These are phyloP conservation scores for Salvelinus namaycush DNA, from an alignment of 2,113 vertebrate species.

Conservation along the genomic window DNA sequence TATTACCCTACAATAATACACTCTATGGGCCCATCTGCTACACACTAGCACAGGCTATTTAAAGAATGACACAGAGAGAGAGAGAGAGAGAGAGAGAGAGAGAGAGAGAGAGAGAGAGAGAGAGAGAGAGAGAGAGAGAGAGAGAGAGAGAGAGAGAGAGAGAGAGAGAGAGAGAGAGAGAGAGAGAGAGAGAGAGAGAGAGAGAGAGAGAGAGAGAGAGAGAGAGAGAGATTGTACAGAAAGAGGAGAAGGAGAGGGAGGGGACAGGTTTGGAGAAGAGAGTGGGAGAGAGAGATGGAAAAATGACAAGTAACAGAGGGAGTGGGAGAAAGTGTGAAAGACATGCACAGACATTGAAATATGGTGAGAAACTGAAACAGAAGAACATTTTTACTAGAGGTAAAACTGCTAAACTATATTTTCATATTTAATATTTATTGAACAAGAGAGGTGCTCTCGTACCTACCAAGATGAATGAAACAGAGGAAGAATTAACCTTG, in stretches of 20 bases:
- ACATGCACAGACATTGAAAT: background rate
- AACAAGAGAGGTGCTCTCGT: too few relatives aligned
- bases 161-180: slow-evolving; percentile 18
- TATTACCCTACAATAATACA: slow-evolving; percentile 64
- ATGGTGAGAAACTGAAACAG: background rate
- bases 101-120: slow-evolving; percentile 17
- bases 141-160: too few relatives aligned
- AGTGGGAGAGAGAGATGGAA: slow-evolving; percentile 13
- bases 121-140: background rate
- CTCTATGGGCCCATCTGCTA: slow-evolving; percentile 58
- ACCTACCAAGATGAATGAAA: too few relatives aligned
- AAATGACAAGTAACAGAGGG: slow-evolving; percentile 7
- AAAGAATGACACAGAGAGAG: slow-evolving; percentile 18
- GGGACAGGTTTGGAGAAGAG: too few relatives aligned
- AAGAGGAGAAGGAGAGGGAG: too few relatives aligned
- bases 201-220: slow-evolving; percentile 26
- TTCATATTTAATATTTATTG: too few relatives aligned
- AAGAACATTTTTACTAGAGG: background rate
- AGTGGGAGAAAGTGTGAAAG: background rate
- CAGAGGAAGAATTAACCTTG: too few relatives aligned
- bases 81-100: too few relatives aligned
- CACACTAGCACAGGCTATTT: slow-evolving; percentile 50
- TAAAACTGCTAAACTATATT: too few relatives aligned
- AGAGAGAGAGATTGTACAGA: background rate
- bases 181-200: slow-evolving; percentile 18